Evolutionary conservation across 2,113 vertebrate genomes (phyloP), one percentile per base, ranked within the genome.

Genomic region (Phaethon lepturus): DNA sequence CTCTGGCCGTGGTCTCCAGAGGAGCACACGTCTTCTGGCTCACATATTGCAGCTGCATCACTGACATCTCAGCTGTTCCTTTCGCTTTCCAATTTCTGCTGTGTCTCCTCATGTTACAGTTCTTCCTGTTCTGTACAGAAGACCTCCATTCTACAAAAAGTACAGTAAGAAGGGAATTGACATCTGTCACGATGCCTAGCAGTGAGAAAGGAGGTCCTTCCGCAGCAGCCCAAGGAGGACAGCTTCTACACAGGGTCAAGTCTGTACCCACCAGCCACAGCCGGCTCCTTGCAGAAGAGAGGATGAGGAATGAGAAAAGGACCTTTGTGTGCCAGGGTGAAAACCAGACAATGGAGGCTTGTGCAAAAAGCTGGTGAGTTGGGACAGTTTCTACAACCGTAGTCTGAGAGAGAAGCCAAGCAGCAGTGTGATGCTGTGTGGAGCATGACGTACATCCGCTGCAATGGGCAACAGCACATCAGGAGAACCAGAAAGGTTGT

Each of bases 81-180:
- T 25, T 73, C 28, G 2, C 79, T 81, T 19, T 44, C 56, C 76
- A 31, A 0, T 64, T 84, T 71, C 80, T 91, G 19, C 80, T 62
- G 10, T 7, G 24, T 38, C 66, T 53, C 50, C 75, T 88, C 58
- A 26, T 8, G 0, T 35, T 33, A 31, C 49, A 20, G 12, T 90
- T 76, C 62, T 49, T 87, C 75, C 58, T 38, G 16, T 68, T 52
- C 33, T 3, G 1, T 22, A 44, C 7, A 29, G 50, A 94, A 80
- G 8, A 26, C 15, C n/a, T 80, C 45, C 5, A 1, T 93, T 64
- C 81, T 59, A 45, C 11, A 6, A 44, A 58, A 66, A 28, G 12
- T 7, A 5, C 0, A 9, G 0, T 14, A 9, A 52, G 15, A 24
- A 0, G 2, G 44, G 79, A 58, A 22, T 3, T 49, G 52, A 9